Percentiles rank a stretch among this genome's conserved stretches.
Evolutionary conservation across 2,888 invertebrate genomes (phyloP).

Genomic region (Patella pellucida): DNA sequence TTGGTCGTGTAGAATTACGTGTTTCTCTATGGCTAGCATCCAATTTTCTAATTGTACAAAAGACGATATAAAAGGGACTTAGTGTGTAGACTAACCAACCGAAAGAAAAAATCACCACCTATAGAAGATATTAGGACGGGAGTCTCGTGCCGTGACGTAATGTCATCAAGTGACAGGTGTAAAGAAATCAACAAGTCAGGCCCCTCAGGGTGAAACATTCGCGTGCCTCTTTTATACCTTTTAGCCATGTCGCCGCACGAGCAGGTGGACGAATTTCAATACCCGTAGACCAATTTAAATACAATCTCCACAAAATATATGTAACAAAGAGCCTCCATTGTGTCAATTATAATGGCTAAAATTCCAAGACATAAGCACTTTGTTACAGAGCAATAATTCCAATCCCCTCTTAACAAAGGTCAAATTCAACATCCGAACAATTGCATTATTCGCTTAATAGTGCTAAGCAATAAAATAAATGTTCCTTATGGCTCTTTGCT

Average conservation of each 20-base stretch:
- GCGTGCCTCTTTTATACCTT: conserved; percentile 1
- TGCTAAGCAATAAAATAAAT: too few relatives aligned
- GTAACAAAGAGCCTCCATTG: background rate
- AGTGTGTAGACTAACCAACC: too few relatives aligned
- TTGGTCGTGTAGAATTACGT: too few relatives aligned
- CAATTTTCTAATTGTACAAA: too few relatives aligned
- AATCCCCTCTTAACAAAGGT: too few relatives aligned
- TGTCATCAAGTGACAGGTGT: conserved; percentile 9
- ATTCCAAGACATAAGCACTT: conserved; percentile 6
- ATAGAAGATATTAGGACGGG: too few relatives aligned
- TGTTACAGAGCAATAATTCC: background rate
- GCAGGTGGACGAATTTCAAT: background rate
- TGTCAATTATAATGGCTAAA: background rate
- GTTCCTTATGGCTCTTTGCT: too few relatives aligned
- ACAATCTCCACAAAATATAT: background rate
- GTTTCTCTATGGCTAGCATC: too few relatives aligned
- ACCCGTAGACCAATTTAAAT: conserved; percentile 1
- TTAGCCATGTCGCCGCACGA: background rate
- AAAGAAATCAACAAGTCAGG: conserved; percentile 7
- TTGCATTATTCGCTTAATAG: too few relatives aligned
- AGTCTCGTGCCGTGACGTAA: background rate
- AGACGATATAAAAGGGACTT: too few relatives aligned
- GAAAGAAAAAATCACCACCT: too few relatives aligned
- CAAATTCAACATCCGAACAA: too few relatives aligned
- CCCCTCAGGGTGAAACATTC: background rate